These are phyloP conservation scores for Eulemur albifrons DNA, from an alignment of 2,797 vertebrate genomes.

Conservation along the genomic window DNA sequence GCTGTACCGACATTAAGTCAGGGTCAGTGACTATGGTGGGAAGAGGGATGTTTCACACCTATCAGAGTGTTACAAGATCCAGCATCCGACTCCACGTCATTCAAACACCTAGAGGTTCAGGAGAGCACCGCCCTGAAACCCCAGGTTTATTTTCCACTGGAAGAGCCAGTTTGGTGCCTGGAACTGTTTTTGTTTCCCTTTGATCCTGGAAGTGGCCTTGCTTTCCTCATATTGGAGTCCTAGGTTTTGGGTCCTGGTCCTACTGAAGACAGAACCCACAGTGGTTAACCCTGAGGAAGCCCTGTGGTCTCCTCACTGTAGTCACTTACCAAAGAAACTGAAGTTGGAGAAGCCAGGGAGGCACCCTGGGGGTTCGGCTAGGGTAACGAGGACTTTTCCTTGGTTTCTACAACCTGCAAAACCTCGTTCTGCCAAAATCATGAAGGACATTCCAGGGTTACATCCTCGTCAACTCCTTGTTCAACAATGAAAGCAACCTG, in stretches of 20 bases:
- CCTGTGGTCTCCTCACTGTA: neutral
- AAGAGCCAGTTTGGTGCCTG: neutral
- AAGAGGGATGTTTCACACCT: neutral
- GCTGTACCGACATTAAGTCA: neutral
- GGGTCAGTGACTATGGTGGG: neutral
- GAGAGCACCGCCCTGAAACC: rapidly evolving
- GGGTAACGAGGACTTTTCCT: neutral
- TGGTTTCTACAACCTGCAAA: neutral
- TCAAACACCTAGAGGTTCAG: neutral
- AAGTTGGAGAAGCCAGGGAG: constrained; percentile 46
- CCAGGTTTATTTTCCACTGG: neutral
- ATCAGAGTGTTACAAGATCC: neutral
- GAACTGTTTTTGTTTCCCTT: neutral
- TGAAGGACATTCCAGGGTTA: neutral
- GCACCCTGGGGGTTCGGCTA: neutral
- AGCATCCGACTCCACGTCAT: rapidly evolving
- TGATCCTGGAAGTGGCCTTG: neutral
- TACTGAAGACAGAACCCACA: neutral
- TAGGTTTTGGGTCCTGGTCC: neutral
- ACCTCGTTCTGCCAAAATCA: neutral
- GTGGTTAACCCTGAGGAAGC: neutral
- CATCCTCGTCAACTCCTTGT: neutral
- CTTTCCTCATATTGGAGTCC: neutral
- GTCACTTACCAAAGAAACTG: constrained; percentile 26
- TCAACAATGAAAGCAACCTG: constrained; percentile 42